Evolutionary conservation across 2,797 vertebrate genomes (phyloP).

Genomic region (Manis crassicaudata): DNA sequence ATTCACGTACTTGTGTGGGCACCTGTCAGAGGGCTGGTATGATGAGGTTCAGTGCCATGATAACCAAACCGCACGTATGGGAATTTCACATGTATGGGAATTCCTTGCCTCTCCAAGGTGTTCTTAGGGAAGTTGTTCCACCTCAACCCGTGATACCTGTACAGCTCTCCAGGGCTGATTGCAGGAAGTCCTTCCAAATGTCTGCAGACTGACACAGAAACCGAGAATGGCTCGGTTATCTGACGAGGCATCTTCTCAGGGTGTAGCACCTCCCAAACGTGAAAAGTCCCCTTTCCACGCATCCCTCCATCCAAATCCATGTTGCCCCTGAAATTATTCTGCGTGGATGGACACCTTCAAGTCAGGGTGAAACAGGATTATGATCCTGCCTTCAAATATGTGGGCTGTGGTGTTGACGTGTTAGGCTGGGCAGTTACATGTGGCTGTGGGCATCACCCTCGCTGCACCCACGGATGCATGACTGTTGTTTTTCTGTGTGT

Average conservation of each 20-base stretch:
- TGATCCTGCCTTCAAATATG: neutral
- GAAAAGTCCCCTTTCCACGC: neutral
- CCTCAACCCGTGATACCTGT: neutral
- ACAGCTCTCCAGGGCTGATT: neutral
- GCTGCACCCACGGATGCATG: fast-evolving
- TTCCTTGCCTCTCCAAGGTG: neutral
- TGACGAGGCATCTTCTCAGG: no score
- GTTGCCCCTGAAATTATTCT: neutral
- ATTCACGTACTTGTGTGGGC: no score
- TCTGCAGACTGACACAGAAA: fast-evolving
- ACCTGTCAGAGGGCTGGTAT: no score
- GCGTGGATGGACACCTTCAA: neutral
- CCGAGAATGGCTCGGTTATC: neutral
- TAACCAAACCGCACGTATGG: no score
- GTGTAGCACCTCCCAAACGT: no score
- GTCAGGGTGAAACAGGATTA: neutral
- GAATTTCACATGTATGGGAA: neutral
- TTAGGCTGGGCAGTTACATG: neutral
- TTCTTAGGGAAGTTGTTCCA: neutral
- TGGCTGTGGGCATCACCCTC: neutral
- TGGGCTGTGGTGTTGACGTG: no score
- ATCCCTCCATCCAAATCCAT: neutral
- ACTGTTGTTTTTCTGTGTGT: fast-evolving
- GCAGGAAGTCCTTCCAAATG: neutral
- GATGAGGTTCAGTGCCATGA: no score